Percentiles rank a stretch among this genome's conserved stretches.
Evolutionary conservation across 2,797 vertebrate genomes (phyloP).

Genomic region (Melanogrammus aeglefinus): DNA sequence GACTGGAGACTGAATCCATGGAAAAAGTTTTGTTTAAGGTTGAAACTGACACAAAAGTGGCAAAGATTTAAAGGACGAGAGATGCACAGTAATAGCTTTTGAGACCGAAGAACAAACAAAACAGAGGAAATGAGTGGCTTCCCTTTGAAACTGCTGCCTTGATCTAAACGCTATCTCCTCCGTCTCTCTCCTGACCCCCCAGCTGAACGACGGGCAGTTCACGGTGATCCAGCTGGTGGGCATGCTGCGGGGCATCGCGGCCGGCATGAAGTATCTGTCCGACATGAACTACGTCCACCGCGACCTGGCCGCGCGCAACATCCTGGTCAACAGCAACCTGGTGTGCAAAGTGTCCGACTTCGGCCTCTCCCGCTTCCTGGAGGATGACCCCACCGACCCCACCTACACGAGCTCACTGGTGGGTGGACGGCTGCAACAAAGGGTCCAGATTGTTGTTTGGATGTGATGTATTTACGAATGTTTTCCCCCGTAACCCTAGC

Average conservation of each 20-base stretch:
- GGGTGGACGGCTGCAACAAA: slow-evolving; percentile 29
- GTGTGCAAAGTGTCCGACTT: slow-evolving; percentile 99
- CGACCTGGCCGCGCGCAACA: slow-evolving; percentile 95
- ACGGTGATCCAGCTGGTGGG: slow-evolving; percentile 98
- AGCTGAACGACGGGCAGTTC: slow-evolving; percentile 98
- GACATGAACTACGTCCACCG: slow-evolving; percentile 99
- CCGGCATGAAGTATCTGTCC: slow-evolving; percentile 96
- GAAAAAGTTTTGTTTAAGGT: neutral
- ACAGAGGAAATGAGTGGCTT: slow-evolving; percentile 6
- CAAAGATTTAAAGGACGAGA: slow-evolving; percentile 3
- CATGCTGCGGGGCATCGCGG: slow-evolving; percentile 93
- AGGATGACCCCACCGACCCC: slow-evolving; percentile 91
- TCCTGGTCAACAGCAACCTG: slow-evolving; percentile 97
- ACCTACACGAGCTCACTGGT: slow-evolving; percentile 98
- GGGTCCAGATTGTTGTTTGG: slow-evolving; percentile 32
- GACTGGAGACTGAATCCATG: neutral
- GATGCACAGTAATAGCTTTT: neutral
- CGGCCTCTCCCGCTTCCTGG: slow-evolving; percentile 93
- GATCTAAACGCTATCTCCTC: neutral
- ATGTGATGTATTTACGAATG: neutral
- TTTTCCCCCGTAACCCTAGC: neutral
- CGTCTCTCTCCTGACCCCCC: slow-evolving; percentile 6
- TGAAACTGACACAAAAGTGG: too few relatives aligned
- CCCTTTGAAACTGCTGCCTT: neutral
- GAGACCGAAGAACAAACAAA: slow-evolving; percentile 14